Conservation (phyloP, 2,113 vertebrate genomes). For the Thamnophis sirtalis region DNA sequence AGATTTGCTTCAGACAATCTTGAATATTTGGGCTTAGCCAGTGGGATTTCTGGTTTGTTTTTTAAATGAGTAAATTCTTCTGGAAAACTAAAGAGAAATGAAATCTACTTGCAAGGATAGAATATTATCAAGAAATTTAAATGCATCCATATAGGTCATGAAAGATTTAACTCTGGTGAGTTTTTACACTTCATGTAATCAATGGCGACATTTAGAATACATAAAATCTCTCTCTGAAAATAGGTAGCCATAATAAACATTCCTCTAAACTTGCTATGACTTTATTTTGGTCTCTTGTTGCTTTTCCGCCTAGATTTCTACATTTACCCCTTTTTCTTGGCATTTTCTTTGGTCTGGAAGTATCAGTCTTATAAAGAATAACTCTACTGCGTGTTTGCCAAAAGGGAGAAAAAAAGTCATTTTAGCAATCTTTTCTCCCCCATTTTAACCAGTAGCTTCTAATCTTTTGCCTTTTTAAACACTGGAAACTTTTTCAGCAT, state of each 20-base stretch:
- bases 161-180: background rate
- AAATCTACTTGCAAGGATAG: background rate
- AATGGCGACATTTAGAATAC: background rate
- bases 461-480: background rate
- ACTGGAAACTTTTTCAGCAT: background rate
- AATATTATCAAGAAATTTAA: background rate
- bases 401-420: background rate
- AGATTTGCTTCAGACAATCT: background rate
- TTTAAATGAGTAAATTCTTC: background rate
- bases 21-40: background rate
- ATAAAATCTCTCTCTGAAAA: background rate
- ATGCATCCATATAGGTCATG: background rate
- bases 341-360: background rate
- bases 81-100: background rate
- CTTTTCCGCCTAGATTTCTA: background rate
- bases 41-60: background rate
- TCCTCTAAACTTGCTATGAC: background rate
- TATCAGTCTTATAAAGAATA: background rate
- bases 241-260: background rate
- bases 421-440: background rate
- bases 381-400: background rate
- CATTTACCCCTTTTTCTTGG: background rate
- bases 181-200: background rate
- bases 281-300: background rate
- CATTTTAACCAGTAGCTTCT: background rate